phyloP scores from a whole-genome alignment of 2,797 vertebrate species.

The Manis pentadactyla region DNA sequence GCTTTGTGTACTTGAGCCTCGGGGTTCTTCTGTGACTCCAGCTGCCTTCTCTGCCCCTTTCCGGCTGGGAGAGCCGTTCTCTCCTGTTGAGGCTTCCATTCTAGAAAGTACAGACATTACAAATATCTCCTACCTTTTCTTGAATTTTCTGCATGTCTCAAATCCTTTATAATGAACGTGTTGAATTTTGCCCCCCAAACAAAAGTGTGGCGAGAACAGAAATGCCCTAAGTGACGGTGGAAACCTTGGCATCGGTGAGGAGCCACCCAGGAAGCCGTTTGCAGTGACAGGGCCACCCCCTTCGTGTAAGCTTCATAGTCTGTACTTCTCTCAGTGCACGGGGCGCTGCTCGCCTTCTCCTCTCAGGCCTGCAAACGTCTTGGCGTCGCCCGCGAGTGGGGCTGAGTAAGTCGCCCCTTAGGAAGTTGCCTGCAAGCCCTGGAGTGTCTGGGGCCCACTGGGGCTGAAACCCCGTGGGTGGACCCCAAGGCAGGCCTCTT shows the following conservation, averaged over 20 bases:
- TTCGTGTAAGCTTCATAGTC: rapidly evolving
- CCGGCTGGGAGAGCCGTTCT: not conserved
- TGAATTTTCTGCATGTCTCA: not conserved
- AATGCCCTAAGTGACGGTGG: rapidly evolving
- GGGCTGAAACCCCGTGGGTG: rapidly evolving
- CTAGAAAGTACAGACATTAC: no score
- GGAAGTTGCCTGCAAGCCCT: rapidly evolving
- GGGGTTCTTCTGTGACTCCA: no score
- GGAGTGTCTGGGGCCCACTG: rapidly evolving
- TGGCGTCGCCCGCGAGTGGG: not conserved
- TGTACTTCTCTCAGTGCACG: rapidly evolving
- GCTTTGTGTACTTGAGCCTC: not conserved
- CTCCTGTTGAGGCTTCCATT: not conserved
- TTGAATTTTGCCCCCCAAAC: not conserved
- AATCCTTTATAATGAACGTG: not conserved
- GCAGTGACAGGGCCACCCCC: rapidly evolving
- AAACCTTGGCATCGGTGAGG: rapidly evolving
- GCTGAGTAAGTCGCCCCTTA: not conserved
- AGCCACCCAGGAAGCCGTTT: rapidly evolving
- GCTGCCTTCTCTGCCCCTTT: rapidly evolving
- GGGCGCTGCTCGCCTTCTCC: not conserved
- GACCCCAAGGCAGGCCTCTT: rapidly evolving
- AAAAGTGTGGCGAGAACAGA: not conserved
- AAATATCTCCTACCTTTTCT: not conserved
- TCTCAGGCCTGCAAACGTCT: no score